These are phyloP conservation scores for Pelvicachromis taeniatus DNA, from an alignment of 2,113 vertebrate species.

Conservation along the genomic window DNA sequence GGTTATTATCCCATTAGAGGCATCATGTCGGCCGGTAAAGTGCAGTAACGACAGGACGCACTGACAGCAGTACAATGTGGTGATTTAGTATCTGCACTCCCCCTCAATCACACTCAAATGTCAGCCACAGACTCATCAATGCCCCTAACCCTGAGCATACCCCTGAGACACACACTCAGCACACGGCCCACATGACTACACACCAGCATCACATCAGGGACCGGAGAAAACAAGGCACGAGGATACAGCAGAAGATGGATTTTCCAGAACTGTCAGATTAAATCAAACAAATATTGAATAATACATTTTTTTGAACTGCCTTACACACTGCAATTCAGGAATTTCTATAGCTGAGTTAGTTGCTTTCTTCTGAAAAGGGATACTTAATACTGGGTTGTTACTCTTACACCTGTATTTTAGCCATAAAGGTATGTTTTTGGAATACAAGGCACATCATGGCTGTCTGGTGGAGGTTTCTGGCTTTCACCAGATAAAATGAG, in stretches of 20 bases:
- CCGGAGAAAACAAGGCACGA: neutral
- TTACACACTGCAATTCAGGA: neutral
- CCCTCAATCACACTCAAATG: constrained; percentile 61
- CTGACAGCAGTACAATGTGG: constrained; percentile 54
- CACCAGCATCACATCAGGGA: constrained; percentile 12
- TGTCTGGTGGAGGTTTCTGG: neutral
- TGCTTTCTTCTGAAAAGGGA: neutral
- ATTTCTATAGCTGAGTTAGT: neutral
- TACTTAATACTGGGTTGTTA: neutral
- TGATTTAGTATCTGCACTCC: constrained; percentile 57
- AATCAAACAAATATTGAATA: neutral
- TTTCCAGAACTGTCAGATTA: constrained; percentile 11
- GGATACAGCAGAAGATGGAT: neutral
- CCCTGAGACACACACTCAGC: constrained; percentile 42
- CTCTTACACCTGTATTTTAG: neutral
- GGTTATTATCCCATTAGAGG: constrained; percentile 51
- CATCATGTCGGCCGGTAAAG: constrained; percentile 21
- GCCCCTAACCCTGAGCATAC: constrained; percentile 42
- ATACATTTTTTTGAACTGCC: neutral
- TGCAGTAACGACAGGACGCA: constrained; percentile 34
- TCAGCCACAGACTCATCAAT: constrained; percentile 62
- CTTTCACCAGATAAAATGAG: neutral
- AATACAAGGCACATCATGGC: neutral
- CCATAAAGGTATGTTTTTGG: neutral
- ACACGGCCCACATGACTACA: constrained; percentile 9